Base-by-base conservation (phyloP, 2,113 vertebrate genomes). In the Puffinus mauretanicus region DNA sequence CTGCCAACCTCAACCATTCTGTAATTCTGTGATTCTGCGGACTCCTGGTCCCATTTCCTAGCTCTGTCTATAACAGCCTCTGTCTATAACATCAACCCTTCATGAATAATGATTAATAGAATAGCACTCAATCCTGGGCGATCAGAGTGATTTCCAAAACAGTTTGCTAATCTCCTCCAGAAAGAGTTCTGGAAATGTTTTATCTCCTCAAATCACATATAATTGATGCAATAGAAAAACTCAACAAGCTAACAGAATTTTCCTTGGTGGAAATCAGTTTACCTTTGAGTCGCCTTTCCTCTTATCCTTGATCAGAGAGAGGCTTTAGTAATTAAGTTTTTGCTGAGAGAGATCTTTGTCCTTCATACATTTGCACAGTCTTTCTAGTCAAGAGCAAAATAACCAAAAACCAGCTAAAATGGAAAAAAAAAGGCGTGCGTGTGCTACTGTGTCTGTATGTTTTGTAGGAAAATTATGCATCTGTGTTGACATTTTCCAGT, bases 181-280 rank as follows among this genome's bases (percentile, higher is more conserved):
- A 49, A 87, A 49, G 44, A 87, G 57, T 72, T 91, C 51, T 75
- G 49, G 46, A 95, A 78, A 62, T 46, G 55, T 44, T 89, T 93
- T 84, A 67, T 85, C 65, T 82, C 77, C 58, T 91, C 40, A 52
- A 51, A 79, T 72, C 52, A 69, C 40, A 57, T 29, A 46, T 25
- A 92, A 86, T 21, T 20, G 34, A 30, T n/a, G 10, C 19, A 82
- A 85, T 2, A 86, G 61, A 66, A 82, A 89, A 95, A 83, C 47
- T 25, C 51, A 70, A 36, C 29, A 83, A 64, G 13, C 20, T 66
- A 87, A 65, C 57, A 84, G 22, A 82, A 66, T 93, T 57, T 83
- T 88, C n/a, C 46, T 82, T 49, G 12, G 24, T 72, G 40, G 80
- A 87, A 94, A 93, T 67, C 58, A 55, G 16, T 51, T 87, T 93